These are phyloP conservation scores for Apodemia zela DNA, from an alignment of 2,888 invertebrate genomes.

Conservation along the genomic window DNA sequence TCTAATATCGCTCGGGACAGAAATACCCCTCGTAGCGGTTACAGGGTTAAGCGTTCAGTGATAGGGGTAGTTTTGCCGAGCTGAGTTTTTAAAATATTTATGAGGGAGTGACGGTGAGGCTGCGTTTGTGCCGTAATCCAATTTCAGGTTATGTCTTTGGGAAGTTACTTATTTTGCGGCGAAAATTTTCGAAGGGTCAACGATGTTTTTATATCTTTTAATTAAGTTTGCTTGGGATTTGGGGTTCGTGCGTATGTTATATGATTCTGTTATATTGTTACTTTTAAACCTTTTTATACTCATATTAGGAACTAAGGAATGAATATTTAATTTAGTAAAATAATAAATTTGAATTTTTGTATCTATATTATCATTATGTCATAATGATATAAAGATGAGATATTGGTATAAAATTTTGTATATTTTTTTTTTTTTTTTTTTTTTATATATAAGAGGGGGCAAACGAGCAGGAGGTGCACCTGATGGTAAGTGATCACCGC, in stretches of 20 bases:
- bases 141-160: slow-evolving; percentile 78
- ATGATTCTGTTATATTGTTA: not conserved
- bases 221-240: slow-evolving; percentile 54
- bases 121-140: slow-evolving; percentile 69
- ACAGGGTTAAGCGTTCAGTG: slow-evolving; percentile 68
- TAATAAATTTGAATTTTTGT: too few species aligned
- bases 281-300: not conserved
- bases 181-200: slow-evolving; percentile 57
- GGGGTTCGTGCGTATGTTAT: not conserved
- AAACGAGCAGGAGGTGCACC: too few species aligned
- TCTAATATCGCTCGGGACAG: slow-evolving; percentile 57
- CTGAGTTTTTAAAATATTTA: slow-evolving; percentile 78
- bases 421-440: too few species aligned
- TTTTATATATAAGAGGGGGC: too few species aligned
- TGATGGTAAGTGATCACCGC: too few species aligned
- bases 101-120: slow-evolving; percentile 62
- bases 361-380: too few species aligned
- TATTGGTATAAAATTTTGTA: too few species aligned
- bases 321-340: too few species aligned
- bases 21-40: slow-evolving; percentile 54
- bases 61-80: slow-evolving; percentile 59
- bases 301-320: too few species aligned
- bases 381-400: too few species aligned
- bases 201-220: slow-evolving; percentile 65
- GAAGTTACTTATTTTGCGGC: slow-evolving; percentile 68